Percentiles rank a stretch among this genome's conserved stretches.
These are phyloP conservation scores for Thera britannica DNA, from an alignment of 2,888 invertebrate genomes.

Conservation along the genomic window DNA sequence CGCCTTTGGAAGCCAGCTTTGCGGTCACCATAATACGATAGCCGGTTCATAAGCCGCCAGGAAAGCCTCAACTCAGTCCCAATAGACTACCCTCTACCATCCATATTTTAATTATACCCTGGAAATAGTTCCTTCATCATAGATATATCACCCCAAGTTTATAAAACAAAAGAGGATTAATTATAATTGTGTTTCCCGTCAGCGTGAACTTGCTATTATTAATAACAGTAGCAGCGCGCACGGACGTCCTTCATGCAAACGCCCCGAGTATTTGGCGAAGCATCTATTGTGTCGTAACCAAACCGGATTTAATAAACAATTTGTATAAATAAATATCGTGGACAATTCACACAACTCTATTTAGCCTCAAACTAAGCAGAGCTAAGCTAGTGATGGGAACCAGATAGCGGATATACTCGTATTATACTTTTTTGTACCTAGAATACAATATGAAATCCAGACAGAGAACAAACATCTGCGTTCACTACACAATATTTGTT, in stretches of 20 bases:
- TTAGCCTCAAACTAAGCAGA: too few species aligned
- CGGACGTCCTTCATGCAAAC: background rate
- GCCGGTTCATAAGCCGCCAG: background rate
- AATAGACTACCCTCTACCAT: background rate
- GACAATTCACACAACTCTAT: too few species aligned
- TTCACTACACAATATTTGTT: too few species aligned
- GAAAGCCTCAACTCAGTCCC: background rate
- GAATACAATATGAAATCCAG: too few species aligned
- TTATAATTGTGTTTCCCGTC: slow-evolving; percentile 29
- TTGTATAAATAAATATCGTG: too few species aligned
- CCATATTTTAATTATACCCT: slow-evolving; percentile 9
- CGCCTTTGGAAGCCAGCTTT: background rate
- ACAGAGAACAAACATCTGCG: too few species aligned
- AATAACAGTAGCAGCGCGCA: background rate
- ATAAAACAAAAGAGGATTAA: slow-evolving; percentile 15
- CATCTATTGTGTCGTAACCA: too few species aligned
- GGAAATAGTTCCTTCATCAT: slow-evolving; percentile 10
- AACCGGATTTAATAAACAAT: too few species aligned
- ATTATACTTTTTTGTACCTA: too few species aligned
- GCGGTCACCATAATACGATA: background rate
- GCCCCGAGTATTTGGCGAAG: too few species aligned
- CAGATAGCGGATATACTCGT: too few species aligned
- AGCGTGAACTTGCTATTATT: slow-evolving; percentile 36
- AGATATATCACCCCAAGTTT: slow-evolving; percentile 10
- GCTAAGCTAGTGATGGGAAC: too few species aligned